Evolutionary conservation across 2,113 vertebrate species (phyloP), one percentile per base, ranked within the genome.

Genomic region (Phasianus colchicus): DNA sequence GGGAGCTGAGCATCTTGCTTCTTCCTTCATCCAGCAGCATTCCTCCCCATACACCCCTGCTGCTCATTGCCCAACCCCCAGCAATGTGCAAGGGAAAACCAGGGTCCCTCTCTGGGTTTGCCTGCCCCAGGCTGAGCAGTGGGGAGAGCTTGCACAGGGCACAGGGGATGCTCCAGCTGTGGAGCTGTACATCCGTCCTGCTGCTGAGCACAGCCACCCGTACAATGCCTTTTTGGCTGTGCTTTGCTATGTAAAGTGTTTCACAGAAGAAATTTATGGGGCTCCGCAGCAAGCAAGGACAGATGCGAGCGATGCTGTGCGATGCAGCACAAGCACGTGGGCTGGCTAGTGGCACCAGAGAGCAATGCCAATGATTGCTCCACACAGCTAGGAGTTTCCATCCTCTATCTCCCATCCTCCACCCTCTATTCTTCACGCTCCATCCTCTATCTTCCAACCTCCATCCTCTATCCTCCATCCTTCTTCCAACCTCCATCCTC

Each of bases 261-360:
- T 38, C 54, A 57, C 30, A 24, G 60, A 25, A 61, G 77, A 50
- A 80, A 94, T 94, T 88, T 88, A 85, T 63, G 89, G 88, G 48
- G 69, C 58, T 76, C 61, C 55, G 89, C 84, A 67, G 64, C 1
- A 11, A 71, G 74, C 45, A n/a, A 72, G 92, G 84, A 45, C 18
- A 0, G 36, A 40, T 18, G 61, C 3, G 11, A 12, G 16, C 11
- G 36, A 15, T 18, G 57, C 24, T 1, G 8, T 74, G 72, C 5
- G 9, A 48, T n/a, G 82, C 57, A 3, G 24, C 10, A 2, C 11
- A 9, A 52, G 48, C 40, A 65, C 12, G 63, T 13, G 63, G 38
- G 63, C 18, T 20, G 40, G 29, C 71, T 77, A 82, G 6, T 2
- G 4, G 76, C 65, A 13, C 21, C 9, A 0, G 47, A 55, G 54